Evolutionary conservation across 2,113 vertebrate genomes (phyloP), one percentile per base, ranked within the genome.

Genomic region (Cariama cristata): DNA sequence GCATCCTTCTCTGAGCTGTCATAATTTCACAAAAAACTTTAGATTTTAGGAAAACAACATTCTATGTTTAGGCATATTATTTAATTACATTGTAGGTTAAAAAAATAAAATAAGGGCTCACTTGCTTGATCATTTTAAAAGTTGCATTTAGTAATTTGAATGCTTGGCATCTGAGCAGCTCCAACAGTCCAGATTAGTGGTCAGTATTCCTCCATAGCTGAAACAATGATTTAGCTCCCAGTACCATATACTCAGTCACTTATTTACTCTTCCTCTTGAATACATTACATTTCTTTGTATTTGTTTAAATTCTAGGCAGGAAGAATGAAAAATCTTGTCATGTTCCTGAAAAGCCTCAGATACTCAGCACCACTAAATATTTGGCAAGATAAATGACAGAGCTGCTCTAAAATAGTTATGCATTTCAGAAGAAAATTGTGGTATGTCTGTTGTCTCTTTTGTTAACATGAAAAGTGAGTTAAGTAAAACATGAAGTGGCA

Each of bases 381-480:
- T 94, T 76, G 68, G 81, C 58, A 77, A 80, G 58, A 68, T 58
- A 87, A 92, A 55, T 73, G 82, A 87, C 77, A 94, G n/a, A 84
- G 47, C 19, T 90, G 77, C 73, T 95, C 42, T 75, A 68, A 86
- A 90, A 49, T 35, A 76, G 58, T 94, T 20, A 59, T 44, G 28
- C 52, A 63, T 76, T 76, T 63, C 42, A 55, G 68, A 83, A 83
- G 67, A 64, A 66, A 38, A 33, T 10, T 4, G 27, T 30, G 42
- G 24, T 49, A 40, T 28, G 15, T 63, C 64, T 73, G 49, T 72
- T 47, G 24, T 77, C 27, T 79, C 72, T 95, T 69, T 40, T 84
- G 68, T 73, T 50, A 79, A 27, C 2, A 5, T 69, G 66, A 79
- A 82, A 86, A 44, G 74, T 87, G 55, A 92, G 32, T 33, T 32